Evolutionary conservation across 1,140 invertebrate genomes (phyloP), one percentile per base, ranked within the genome.

Genomic region (Stegodyphus dumicola): DNA sequence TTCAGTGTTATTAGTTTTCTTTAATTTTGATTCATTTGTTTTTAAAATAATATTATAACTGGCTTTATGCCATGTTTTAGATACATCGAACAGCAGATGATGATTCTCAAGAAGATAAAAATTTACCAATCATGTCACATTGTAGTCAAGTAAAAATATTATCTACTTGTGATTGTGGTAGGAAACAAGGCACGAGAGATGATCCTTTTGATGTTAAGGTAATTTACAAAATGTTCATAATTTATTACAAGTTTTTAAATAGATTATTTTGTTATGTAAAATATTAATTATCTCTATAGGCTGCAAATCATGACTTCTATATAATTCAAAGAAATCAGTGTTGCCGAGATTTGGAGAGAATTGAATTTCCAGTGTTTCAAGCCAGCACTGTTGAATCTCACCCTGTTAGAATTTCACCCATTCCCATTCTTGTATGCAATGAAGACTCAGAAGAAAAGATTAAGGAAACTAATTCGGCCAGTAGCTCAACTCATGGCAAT

Each of bases 81-180:
- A 69, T 89, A 77, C 87, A 89, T 87, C 73, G 78, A 53, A 79
- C 76, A 9, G 76, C 76, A 9, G 77, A 86, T 74, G 81, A 74
- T 53, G 88, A 88, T 9, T 69, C 80, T 33, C 67, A 70, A 6
- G 78, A 60, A 33, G 86, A 81, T n/a, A 86, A 81, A 67, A 69
- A 87, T 33, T 66, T 89, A 1, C 89, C 89, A 10, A 78, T 88
- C 10, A 88, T 89, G 88, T 49, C 73, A 13, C 90, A 90, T 90
- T 94, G 93, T 75, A 96, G 95, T 88, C 94, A 95, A n/a, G 93
- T 95, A 13, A 92, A 94, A 75, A 95, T 96, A 88, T 91, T 96
- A 60, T 94, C 95, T 71, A 94, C 95, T 13, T 98, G 97, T 90
- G 97, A 98, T 91, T 99, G 97, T 92, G 97, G 97, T 0, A 92